phyloP scores from a whole-genome alignment of 2,888 invertebrate species.

The Geotrupes spiniger region DNA sequence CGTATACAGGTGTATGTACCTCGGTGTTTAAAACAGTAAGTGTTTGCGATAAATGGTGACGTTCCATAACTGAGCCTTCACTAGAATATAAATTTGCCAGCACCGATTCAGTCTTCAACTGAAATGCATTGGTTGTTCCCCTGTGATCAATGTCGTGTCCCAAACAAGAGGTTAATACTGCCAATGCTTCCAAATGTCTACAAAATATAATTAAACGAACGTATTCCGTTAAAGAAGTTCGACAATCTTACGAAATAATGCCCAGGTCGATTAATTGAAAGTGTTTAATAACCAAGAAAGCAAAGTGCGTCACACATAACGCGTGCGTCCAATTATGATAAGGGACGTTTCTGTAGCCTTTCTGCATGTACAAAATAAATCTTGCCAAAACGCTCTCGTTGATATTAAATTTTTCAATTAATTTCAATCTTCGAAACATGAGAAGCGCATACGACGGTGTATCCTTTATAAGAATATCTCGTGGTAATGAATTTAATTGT shows the following conservation, averaged over 20 bases:
- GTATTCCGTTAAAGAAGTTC: background rate
- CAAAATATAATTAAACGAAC: constrained; percentile 29
- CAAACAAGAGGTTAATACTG: constrained; percentile 72
- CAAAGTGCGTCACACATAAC: constrained; percentile 80
- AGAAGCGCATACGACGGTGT: constrained; percentile 61
- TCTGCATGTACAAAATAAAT: constrained; percentile 73
- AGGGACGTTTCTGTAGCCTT: constrained; percentile 75
- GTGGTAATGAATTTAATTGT: constrained; percentile 57
- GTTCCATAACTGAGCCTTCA: constrained; percentile 83
- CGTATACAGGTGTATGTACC: too few relatives aligned
- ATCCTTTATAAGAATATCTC: constrained; percentile 57
- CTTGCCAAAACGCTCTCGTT: constrained; percentile 61
- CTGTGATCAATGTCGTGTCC: constrained; percentile 87
- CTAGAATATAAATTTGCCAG: constrained; percentile 80
- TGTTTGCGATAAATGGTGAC: constrained; percentile 83
- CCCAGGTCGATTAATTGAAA: constrained; percentile 59
- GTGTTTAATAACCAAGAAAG: constrained; percentile 68
- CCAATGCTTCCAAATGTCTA: constrained; percentile 73
- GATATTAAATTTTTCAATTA: constrained; percentile 67
- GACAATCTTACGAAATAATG: constrained; percentile 58
- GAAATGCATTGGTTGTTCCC: constrained; percentile 82
- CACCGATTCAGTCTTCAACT: constrained; percentile 69
- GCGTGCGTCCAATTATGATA: constrained; percentile 89
- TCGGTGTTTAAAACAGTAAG: constrained; percentile 81
- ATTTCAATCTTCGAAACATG: constrained; percentile 73